Evolutionary conservation across 2,888 invertebrate genomes (phyloP).

Genomic region (Tortrix viridana): DNA sequence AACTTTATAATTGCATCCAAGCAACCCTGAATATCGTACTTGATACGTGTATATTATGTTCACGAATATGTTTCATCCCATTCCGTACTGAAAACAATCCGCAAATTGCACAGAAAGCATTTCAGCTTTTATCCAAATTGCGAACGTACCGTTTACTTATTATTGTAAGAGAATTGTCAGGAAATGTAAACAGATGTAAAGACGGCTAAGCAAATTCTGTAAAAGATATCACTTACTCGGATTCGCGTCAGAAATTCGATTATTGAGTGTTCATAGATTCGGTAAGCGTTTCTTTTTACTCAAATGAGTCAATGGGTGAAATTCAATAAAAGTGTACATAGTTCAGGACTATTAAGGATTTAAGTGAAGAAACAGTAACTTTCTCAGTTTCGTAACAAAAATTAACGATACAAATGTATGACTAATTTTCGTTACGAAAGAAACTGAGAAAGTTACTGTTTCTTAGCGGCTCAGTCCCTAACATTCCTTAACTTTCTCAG

Average conservation of each 20-base stretch:
- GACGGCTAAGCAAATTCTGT: slow-evolving; percentile 17
- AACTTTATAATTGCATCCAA: slow-evolving; percentile 33
- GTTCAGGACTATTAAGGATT: too few relatives aligned
- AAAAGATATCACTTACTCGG: neutral
- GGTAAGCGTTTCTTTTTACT: neutral
- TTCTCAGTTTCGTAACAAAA: too few relatives aligned
- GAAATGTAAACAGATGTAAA: slow-evolving; percentile 12
- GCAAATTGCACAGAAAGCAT: slow-evolving; percentile 32
- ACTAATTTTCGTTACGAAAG: too few relatives aligned
- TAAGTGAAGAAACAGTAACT: too few relatives aligned
- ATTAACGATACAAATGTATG: too few relatives aligned
- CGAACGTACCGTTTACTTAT: slow-evolving; percentile 40
- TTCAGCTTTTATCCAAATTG: slow-evolving; percentile 44
- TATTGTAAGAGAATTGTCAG: slow-evolving; percentile 25
- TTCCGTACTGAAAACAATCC: slow-evolving; percentile 22
- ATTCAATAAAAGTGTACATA: too few relatives aligned
- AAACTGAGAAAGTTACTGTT: too few relatives aligned
- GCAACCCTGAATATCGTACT: slow-evolving; percentile 7
- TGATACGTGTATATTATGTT: neutral
- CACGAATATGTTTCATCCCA: neutral
- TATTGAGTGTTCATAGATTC: neutral
- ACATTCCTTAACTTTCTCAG: too few relatives aligned
- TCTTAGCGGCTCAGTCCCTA: too few relatives aligned
- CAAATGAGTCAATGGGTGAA: neutral
- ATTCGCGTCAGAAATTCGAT: neutral